These are phyloP conservation scores for Lordiphosa collinella DNA, from an alignment of 1,140 invertebrate genomes.

Conservation along the genomic window DNA sequence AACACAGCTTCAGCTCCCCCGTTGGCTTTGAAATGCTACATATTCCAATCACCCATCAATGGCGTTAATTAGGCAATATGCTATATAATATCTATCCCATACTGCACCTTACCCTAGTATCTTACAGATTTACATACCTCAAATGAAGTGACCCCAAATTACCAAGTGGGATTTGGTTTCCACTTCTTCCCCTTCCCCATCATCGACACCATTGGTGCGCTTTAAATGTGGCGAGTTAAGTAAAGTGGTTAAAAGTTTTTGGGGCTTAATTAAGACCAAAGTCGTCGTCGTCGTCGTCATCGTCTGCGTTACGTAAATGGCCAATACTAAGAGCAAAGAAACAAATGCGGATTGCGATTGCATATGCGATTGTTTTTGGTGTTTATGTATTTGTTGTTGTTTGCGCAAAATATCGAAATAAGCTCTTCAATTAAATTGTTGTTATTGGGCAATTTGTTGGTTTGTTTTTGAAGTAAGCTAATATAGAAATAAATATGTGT, in stretches of 20 bases:
- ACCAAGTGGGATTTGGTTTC: conserved; percentile 12
- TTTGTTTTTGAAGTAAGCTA: too few relatives aligned
- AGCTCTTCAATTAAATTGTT: too few relatives aligned
- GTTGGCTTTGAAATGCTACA: conserved; percentile 4
- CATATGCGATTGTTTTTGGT: too few relatives aligned
- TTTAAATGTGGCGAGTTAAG: conserved; percentile 20
- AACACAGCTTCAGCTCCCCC: too few relatives aligned
- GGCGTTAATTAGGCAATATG: conserved; percentile 53
- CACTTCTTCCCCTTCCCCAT: conserved; percentile 12
- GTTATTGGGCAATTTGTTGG: too few relatives aligned
- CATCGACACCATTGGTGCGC: not conserved
- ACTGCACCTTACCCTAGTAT: conserved; percentile 8
- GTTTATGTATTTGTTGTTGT: too few relatives aligned
- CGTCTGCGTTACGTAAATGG: too few relatives aligned
- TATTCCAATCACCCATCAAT: conserved; percentile 43
- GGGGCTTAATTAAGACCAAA: conserved; percentile 66
- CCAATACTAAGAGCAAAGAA: too few relatives aligned
- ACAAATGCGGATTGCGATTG: too few relatives aligned
- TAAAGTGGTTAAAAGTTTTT: conserved; percentile 33
- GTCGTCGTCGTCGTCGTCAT: conserved; percentile 28
- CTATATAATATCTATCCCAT: not conserved
- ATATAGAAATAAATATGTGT: too few relatives aligned
- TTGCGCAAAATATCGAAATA: too few relatives aligned
- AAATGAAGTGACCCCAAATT: conserved; percentile 6
- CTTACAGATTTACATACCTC: not conserved